Evolutionary conservation across 2,797 vertebrate species (phyloP), one percentile per base, ranked within the genome.

Genomic region (Pristis pectinata): DNA sequence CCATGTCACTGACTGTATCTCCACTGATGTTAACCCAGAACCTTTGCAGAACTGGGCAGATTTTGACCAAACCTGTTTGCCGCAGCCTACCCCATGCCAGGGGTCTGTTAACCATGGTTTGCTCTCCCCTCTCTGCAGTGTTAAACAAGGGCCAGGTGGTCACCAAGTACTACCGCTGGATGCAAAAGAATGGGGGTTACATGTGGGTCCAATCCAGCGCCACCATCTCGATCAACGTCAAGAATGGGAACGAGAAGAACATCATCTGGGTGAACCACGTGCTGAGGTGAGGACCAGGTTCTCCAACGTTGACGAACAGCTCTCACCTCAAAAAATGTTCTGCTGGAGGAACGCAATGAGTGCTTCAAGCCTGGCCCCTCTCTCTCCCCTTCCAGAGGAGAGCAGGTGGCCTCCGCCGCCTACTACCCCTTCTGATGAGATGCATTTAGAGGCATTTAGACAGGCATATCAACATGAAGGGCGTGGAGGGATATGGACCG

Each of bases 261-360:
- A 97, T 98, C 97, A 98, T 99, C 96, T 99, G 98, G 98, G 98
- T 99, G 96, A 99, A 98, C 97, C 98, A 98, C 34, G 97, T 99
- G 95, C 97, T 98, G 96, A 99, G 98, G 98, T 99, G 95, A 96
- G 96, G n/a, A 0, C 41, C 76, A 34, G 19, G 64, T 74, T 77
- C 49, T 49, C 49, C 49, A 49, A 49, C 49, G 49, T 49, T 49
- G 49, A 49, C 49, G 49, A 49, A 49, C 49, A 49, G n/a, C 49
- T 4, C 49, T 49, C 49, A 49, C 49, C 49, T 2, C 49, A 3
- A 49, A 49, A 49, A n/a, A n/a, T n/a, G n/a, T n/a, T n/a, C n/a
- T n/a, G n/a, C n/a, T n/a, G n/a, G n/a, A n/a, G n/a, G n/a, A n/a
- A n/a, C n/a, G n/a, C n/a, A n/a, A n/a, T n/a, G n/a, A n/a, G n/a